phyloP scores from a whole-genome alignment of 2,797 vertebrate species.

The Onychomys leucogaster region DNA sequence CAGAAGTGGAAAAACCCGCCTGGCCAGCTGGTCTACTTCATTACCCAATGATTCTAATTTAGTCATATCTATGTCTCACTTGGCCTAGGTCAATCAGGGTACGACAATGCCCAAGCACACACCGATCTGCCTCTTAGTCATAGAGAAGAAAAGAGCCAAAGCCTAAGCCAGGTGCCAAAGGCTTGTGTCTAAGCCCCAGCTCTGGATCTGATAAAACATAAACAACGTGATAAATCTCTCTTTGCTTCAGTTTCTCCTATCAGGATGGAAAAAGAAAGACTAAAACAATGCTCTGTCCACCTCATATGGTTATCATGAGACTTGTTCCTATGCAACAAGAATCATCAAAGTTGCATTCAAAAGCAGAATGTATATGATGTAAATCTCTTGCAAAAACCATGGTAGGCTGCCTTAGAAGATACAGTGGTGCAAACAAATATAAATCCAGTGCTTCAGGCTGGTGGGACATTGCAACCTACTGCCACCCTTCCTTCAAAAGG shows the following conservation, averaged over 20 bases:
- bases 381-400: conserved; percentile 10
- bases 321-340: neutral
- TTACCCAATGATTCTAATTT: conserved; percentile 56
- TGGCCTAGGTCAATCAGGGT: conserved; percentile 26
- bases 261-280: neutral
- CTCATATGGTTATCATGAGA: neutral
- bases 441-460: neutral
- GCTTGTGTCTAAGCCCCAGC: neutral
- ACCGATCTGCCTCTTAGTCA: neutral
- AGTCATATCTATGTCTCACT: conserved; percentile 10
- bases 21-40: conserved; percentile 13
- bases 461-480: neutral
- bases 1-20: conserved; percentile 64
- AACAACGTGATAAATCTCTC: neutral
- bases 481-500: neutral
- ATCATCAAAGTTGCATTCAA: conserved; percentile 9
- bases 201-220: neutral
- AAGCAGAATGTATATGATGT: neutral
- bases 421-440: neutral
- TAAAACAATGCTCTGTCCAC: neutral
- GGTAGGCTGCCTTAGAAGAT: neutral
- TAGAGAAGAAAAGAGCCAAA: conserved; percentile 7
- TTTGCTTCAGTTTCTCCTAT: neutral
- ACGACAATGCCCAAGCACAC: neutral
- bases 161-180: conserved; percentile 15